Base-by-base conservation (phyloP, 2,888 invertebrate genomes). In the Nemurella pictetii region DNA sequence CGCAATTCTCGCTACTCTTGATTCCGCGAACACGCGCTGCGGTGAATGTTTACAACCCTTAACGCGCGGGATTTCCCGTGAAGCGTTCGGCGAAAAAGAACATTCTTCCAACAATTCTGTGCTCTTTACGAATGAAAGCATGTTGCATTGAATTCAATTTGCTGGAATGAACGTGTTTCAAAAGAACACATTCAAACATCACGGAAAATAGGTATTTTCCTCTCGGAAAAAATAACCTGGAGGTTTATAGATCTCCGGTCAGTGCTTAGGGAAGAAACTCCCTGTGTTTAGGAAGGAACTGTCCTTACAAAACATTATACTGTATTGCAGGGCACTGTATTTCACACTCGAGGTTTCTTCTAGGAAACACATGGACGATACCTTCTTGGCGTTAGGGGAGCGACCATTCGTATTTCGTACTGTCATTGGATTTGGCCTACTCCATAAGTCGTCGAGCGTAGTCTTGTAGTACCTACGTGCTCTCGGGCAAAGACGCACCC, bases 351-450 rank as follows among this genome's bases (percentile, higher is more conserved):
- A 20, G 55, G 55, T 55, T 55, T 55, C 55, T 55, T 20, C 55
- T 12, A 55, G 20, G 15, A 20, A 20, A 55, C 55, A 55, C 20
- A 55, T n/a, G n/a, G 55, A 55, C 55, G 5, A 55, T 55, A 55
- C 20, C 55, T 12, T 2, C 55, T 55, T 55, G 20, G 55, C 55
- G 9, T n/a, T n/a, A 55, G 55, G 55, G 55, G 12, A 55, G 55
- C 55, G 55, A 20, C 55, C 55, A 55, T 55, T 55, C 55, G 15
- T 20, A 55, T 12, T n/a, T n/a, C 15, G 55, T 55, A 25, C 26
- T 28, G 75, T 9, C 75, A 75, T 27, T 75, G 75, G 28, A 75
- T 75, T 75, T 27, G 75, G 75, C 75, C 75, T 75, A 75, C 75
- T 75, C 28, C 75, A 26, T 27, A 75, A 28, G 75, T 75, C 75